A percentile compares a stretch with the other conserved stretches of the same genome.
These are phyloP conservation scores for Drosophila seguyi DNA, from an alignment of 1,140 invertebrate species.

Conservation along the genomic window DNA sequence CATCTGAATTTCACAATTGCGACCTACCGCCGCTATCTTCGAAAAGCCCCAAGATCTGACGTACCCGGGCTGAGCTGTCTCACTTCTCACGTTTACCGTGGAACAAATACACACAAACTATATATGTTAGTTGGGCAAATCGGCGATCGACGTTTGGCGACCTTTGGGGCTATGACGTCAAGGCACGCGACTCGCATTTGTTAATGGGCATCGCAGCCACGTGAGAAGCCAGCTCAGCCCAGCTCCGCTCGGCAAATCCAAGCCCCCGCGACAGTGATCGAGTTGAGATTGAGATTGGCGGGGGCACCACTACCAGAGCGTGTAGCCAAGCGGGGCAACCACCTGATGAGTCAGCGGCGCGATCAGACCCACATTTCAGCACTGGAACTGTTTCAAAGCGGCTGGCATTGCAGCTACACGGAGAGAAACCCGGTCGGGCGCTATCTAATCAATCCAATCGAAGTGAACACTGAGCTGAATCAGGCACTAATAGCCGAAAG, in stretches of 20 bases:
- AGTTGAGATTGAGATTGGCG: conserved; percentile 38
- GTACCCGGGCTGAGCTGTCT: conserved; percentile 12
- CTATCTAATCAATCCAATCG: conserved; percentile 11
- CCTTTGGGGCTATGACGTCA: conserved; percentile 63
- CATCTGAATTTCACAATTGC: conserved; percentile 35
- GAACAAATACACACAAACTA: not conserved
- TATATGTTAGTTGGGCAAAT: conserved; percentile 15
- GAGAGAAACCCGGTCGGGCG: conserved; percentile 14
- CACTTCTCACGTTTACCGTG: not conserved
- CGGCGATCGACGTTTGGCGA: conserved; percentile 18
- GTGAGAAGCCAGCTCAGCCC: conserved; percentile 18
- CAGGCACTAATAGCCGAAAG: not conserved
- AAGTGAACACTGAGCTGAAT: not conserved
- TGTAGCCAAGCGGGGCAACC: conserved; percentile 58
- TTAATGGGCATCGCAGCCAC: conserved; percentile 28
- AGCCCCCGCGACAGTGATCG: conserved; percentile 17
- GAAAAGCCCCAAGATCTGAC: conserved; percentile 38
- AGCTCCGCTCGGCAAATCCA: not conserved
- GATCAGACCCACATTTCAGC: conserved; percentile 2
- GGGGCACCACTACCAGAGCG: not conserved
- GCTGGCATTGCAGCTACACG: conserved; percentile 24
- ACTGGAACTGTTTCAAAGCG: not conserved
- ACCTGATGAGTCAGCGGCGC: conserved; percentile 46
- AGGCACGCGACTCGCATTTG: conserved; percentile 69
- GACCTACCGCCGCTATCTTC: conserved; percentile 7